These are phyloP conservation scores for Notiomystis cincta DNA, from an alignment of 2,113 vertebrate genomes.

Conservation along the genomic window DNA sequence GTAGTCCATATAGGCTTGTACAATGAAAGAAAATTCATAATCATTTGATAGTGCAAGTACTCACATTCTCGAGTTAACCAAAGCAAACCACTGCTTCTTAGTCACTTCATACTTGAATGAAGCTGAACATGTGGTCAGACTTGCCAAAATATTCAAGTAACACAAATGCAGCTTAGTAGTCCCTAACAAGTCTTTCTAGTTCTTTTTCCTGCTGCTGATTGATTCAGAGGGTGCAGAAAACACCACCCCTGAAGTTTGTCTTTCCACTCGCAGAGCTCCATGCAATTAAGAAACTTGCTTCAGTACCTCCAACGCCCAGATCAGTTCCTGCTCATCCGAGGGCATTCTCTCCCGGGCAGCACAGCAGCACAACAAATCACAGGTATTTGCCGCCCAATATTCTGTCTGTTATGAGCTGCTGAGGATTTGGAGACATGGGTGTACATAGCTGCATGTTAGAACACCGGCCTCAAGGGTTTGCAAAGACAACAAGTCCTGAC, in stretches of 20 bases:
- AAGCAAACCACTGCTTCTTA: constrained; percentile 18
- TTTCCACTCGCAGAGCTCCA: constrained; percentile 12
- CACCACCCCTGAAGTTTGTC: constrained; percentile 26
- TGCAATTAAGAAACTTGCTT: constrained; percentile 30
- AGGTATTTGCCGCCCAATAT: constrained; percentile 6
- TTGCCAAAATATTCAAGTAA: constrained; percentile 3
- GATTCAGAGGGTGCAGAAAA: constrained; percentile 29
- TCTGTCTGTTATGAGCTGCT: constrained; percentile 33
- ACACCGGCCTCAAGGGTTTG: constrained; percentile 5
- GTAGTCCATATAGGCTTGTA: background rate
- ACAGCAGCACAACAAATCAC: constrained; percentile 10
- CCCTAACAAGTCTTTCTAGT: constrained; percentile 20
- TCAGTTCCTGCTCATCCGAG: constrained; percentile 20
- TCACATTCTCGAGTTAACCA: constrained; percentile 41
- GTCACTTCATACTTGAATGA: constrained; percentile 30
- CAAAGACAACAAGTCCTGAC: constrained; percentile 48
- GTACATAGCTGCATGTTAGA: background rate
- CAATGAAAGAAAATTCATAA: background rate
- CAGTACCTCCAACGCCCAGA: constrained; percentile 28
- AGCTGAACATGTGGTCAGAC: background rate
- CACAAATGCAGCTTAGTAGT: background rate
- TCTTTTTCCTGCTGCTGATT: constrained; percentile 36
- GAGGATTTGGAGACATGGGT: constrained; percentile 5
- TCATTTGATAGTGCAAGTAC: constrained; percentile 33
- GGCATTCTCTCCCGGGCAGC: background rate